Base-by-base conservation (phyloP, 2,888 invertebrate species). In the Luperina nickerlii region DNA sequence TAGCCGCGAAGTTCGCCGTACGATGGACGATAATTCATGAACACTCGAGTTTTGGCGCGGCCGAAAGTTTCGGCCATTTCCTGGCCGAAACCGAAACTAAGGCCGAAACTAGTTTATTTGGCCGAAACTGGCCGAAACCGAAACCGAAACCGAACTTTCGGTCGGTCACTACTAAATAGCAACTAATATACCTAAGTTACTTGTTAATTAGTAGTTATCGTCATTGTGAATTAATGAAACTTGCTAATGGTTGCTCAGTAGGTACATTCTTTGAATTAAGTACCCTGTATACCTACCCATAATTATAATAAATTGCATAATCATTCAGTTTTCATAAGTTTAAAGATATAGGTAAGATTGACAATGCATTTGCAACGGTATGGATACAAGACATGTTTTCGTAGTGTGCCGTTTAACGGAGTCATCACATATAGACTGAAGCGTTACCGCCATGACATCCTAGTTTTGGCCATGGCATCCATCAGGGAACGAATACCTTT, bases 191-290 rank as follows among this genome's bases (percentile, higher is more conserved):
- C 18, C 18, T 42, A 54, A 20, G 42, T 51, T n/a, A 57, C 48
- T 38, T 57, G 51, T 62, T 76, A 82, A 76, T 67, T 63, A 57
- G 48, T 63, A 68, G 48, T 57, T 80, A 68, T 73, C 57, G 13
- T 60, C 32, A 57, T 51, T 73, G 51, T 69, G 65, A 83, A 68
- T 76, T 63, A 48, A 77, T 57, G 38, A 27, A 60, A 65, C 20
- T 65, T 65, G 38, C 11, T 54, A 45, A n/a, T 76, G 15, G 24
- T 27, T 32, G 9, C 54, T 68, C 20, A n/a, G 11, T 60, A n/a
- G 4, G n/a, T 54, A 70, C n/a, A 6, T 72, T 54, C 20, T 68
- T 48, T 24, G 13, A 48, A 63, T 57, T 48, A 79, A 65, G 45
- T 68, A 48, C 20, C 32, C 15, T 78, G n/a, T 13, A 2, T 78